phyloP scores from a whole-genome alignment of 92 coral and sea anemone species.

The Porites rus region DNA sequence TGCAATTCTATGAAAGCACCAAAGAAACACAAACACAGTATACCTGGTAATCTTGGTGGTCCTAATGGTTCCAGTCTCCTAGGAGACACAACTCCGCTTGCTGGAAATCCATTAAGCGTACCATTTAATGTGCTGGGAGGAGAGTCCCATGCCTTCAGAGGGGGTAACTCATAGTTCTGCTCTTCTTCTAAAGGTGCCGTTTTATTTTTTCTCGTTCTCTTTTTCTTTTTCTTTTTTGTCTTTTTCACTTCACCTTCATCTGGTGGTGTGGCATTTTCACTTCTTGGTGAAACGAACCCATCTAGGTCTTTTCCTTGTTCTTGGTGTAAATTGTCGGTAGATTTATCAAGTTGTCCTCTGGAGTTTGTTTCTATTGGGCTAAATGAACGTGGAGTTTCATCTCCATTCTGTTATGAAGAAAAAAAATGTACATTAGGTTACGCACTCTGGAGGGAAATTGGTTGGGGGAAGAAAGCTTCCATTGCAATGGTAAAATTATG shows the following conservation, averaged over 20 bases:
- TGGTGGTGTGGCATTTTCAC: slow-evolving; percentile 27
- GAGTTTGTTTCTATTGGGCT: slow-evolving; percentile 18
- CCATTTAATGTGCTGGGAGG: slow-evolving; percentile 84
- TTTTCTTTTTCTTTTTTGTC: slow-evolving; percentile 85
- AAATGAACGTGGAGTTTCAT: neutral
- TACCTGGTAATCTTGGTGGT: slow-evolving; percentile 55
- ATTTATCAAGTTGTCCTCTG: slow-evolving; percentile 14
- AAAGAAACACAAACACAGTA: neutral
- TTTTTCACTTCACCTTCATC: slow-evolving; percentile 60
- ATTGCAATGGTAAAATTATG: too few species aligned
- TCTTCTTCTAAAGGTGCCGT: slow-evolving; percentile 80
- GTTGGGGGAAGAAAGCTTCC: neutral
- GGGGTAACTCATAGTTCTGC: slow-evolving; percentile 32
- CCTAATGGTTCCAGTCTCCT: slow-evolving; percentile 89
- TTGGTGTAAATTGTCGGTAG: neutral
- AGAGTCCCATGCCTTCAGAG: slow-evolving; percentile 82
- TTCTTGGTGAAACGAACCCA: neutral
- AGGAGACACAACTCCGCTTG: slow-evolving; percentile 48
- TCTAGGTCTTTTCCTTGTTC: neutral
- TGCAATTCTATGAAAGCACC: too few species aligned
- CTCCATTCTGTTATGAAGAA: neutral
- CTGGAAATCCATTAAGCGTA: slow-evolving; percentile 87
- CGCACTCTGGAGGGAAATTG: neutral
- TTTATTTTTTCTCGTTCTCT: slow-evolving; percentile 65
- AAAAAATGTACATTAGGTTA: neutral